Evolutionary conservation across 2,888 invertebrate species (phyloP), one percentile per base, ranked within the genome.

Genomic region (Trissolcus brochymenae): DNA sequence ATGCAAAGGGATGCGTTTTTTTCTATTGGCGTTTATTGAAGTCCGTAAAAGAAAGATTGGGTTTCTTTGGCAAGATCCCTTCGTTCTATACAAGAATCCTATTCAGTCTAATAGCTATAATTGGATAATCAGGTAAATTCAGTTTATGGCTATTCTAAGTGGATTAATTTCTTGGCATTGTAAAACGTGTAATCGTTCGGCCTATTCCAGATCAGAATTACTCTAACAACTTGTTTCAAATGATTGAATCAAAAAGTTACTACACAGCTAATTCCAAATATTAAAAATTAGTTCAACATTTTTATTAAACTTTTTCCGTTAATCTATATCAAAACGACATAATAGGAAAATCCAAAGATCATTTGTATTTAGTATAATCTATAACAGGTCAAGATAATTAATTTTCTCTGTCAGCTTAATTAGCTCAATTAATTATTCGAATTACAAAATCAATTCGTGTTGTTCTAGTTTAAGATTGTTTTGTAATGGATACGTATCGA

Each of bases 11-110:
- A 49, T 43, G 51, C 40, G 13, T 40, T 72, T 49, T 66, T 66
- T 56, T 41, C 25, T 40, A 29, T 25, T 64, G 50, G 25, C 25
- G 53, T 56, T 76, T 40, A 71, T 71, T 60, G 55, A 49, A 46
- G 41, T 56, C 54, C 25, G 17, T 75, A 75, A 75, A 75, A 68
- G 68, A 75, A 40, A 21, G 54, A 68, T 49, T 67, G 17, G 40
- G 55, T 51, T 25, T 56, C 55, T 53, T 6, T 29, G 25, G 17
- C 4, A 7, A 21, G 40, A 46, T 41, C 29, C 41, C 43, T 16
- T 51, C 25, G 13, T 41, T 50, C 13, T 17, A 6, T 54, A 35
- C 17, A 46, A 21, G 25, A 51, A 66, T 73, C 7, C 35, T 7
- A 35, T 35, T 11, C 35, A 11, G 4, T 35, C 66, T 66, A 66